Percentiles rank a stretch among this genome's conserved stretches.
These are phyloP conservation scores for Typhlichthys eigenmanni DNA, from an alignment of 2,797 vertebrate genomes.

Conservation along the genomic window DNA sequence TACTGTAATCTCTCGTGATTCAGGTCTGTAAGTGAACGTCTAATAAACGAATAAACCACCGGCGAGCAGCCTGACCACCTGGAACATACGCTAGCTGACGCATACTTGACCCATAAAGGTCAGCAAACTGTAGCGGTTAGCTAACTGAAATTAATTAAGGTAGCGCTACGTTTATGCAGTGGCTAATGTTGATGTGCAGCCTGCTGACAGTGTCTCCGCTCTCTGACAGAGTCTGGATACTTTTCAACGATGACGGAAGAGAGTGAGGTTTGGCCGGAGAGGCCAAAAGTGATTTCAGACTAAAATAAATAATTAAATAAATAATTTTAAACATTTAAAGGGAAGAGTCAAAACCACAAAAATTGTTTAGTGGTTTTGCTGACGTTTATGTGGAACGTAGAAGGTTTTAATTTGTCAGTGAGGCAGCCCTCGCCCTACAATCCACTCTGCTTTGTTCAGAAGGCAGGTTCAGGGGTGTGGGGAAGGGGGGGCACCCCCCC, in stretches of 20 bases:
- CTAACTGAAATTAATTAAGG: conserved; percentile 5
- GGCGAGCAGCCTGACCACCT: conserved; percentile 17
- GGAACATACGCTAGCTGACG: conserved; percentile 15
- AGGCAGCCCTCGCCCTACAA: conserved; percentile 3
- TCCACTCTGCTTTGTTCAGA: background rate
- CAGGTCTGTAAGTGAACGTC: conserved; percentile 23
- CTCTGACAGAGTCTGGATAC: conserved; percentile 42
- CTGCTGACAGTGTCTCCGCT: conserved; percentile 22
- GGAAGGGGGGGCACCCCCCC: conserved; percentile 23
- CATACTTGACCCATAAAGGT: conserved; percentile 9
- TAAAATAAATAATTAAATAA: conserved; percentile 16
- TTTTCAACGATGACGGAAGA: conserved; percentile 16
- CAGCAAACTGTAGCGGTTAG: conserved; percentile 4
- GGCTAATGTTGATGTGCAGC: conserved; percentile 14
- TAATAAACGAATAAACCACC: too few species aligned
- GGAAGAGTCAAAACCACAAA: conserved; percentile 23
- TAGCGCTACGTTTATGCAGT: conserved; percentile 9
- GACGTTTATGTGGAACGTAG: conserved; percentile 25
- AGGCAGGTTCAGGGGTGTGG: conserved; percentile 13
- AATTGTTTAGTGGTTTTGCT: conserved; percentile 43
- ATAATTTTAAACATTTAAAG: background rate
- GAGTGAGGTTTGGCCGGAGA: conserved; percentile 7
- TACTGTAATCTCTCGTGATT: conserved; percentile 26
- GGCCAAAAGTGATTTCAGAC: conserved; percentile 7
- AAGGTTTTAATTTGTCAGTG: conserved; percentile 42